phyloP scores from a whole-genome alignment of 92 coral and sea anemone species.

The Palythoa caribaeorum region DNA sequence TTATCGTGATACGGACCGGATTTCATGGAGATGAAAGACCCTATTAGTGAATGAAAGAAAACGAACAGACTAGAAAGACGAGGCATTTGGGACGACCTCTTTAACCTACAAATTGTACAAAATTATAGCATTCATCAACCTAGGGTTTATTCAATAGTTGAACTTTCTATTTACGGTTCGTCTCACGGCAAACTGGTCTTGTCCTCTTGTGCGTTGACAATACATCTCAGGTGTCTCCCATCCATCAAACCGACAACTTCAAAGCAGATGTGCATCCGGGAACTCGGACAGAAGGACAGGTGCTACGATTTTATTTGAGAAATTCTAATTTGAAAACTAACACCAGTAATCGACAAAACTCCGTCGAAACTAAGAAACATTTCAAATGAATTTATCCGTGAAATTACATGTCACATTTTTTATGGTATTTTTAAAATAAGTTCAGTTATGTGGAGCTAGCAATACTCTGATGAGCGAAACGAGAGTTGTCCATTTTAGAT shows the following conservation, averaged over 20 bases:
- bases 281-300: constrained; percentile 56
- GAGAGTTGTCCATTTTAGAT: background rate
- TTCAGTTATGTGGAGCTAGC: background rate
- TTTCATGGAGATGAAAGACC: constrained; percentile 39
- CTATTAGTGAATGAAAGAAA: constrained; percentile 33
- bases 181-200: constrained; percentile 40
- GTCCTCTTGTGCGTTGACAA: constrained; percentile 20
- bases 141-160: background rate
- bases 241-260: constrained; percentile 50
- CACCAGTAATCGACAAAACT: constrained; percentile 41
- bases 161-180: background rate
- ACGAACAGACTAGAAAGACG: background rate
- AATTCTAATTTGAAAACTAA: constrained; percentile 44
- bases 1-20: constrained; percentile 46
- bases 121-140: background rate
- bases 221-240: constrained; percentile 61
- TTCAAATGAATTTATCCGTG: constrained; percentile 26
- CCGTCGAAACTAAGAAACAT: constrained; percentile 36
- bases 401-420: constrained; percentile 17
- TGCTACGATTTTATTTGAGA: constrained; percentile 42
- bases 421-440: constrained; percentile 1
- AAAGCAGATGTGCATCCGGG: constrained; percentile 81
- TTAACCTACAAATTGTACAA: background rate
- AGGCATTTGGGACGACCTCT: background rate
- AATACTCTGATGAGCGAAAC: background rate